Evolutionary conservation across 2,113 vertebrate genomes (phyloP).

Genomic region (Pelecanoides urinatrix): DNA sequence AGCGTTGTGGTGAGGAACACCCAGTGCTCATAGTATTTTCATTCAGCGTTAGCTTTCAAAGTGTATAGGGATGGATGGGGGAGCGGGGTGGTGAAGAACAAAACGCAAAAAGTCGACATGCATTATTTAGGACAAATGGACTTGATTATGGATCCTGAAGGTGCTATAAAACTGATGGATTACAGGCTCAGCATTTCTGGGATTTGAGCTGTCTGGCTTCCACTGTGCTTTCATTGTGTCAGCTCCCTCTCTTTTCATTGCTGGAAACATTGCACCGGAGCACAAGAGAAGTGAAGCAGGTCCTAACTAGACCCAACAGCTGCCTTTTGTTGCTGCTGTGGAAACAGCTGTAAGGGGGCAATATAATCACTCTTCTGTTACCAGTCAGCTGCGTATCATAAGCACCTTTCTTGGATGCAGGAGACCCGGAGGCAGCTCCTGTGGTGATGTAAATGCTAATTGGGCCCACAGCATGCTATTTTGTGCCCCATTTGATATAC

Average conservation of each 20-base stretch:
- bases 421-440: background rate
- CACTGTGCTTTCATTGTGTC: conserved; percentile 44
- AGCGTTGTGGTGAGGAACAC: background rate
- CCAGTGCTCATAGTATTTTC: background rate
- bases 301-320: conserved; percentile 35
- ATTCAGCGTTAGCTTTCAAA: background rate
- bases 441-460: conserved; percentile 26
- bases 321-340: conserved; percentile 52
- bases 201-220: conserved; percentile 25
- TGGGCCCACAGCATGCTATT: background rate
- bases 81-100: background rate
- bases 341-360: conserved; percentile 40
- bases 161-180: conserved; percentile 41
- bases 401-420: conserved; percentile 9
- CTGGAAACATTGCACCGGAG: conserved; percentile 7
- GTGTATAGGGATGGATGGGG: fast-evolving
- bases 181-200: background rate
- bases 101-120: background rate
- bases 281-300: conserved; percentile 22
- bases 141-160: conserved; percentile 17
- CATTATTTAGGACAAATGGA: background rate
- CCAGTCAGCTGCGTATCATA: background rate
- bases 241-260: background rate
- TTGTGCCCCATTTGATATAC: conserved; percentile 2
- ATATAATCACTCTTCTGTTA: conserved; percentile 47